Evolutionary conservation across 1,140 invertebrate species (phyloP).

Genomic region (Spodoptera frugiperda): DNA sequence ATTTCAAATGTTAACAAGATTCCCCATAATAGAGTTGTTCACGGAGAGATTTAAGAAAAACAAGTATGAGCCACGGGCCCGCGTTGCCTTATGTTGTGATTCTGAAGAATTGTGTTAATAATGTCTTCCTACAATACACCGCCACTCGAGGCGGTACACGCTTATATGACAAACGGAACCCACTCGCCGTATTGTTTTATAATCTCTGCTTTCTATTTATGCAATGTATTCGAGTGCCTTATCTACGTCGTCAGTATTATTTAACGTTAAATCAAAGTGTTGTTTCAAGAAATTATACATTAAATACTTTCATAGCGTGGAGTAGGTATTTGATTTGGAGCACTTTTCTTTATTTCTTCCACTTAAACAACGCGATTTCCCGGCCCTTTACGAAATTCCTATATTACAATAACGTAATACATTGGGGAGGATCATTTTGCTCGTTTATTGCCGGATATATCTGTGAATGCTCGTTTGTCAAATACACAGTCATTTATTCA

Average conservation of each 20-base stretch:
- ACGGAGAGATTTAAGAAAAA: conserved; percentile 85
- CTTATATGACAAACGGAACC: conserved; percentile 57
- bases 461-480: conserved; percentile 84
- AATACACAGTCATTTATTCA: conserved; percentile 85
- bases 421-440: conserved; percentile 83
- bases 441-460: conserved; percentile 81
- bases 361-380: conserved; percentile 68
- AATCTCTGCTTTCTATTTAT: conserved; percentile 52
- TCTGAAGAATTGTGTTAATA: conserved; percentile 68
- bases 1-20: conserved; percentile 86
- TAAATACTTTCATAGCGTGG: not conserved
- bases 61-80: conserved; percentile 67
- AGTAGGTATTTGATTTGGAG: too few species aligned
- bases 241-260: conserved; percentile 34
- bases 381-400: conserved; percentile 75
- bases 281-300: conserved; percentile 21
- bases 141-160: conserved; percentile 39
- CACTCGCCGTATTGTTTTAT: conserved; percentile 62
- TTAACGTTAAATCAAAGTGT: conserved; percentile 17
- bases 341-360: conserved; percentile 48
- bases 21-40: conserved; percentile 82
- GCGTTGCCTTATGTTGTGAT: conserved; percentile 59
- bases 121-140: conserved; percentile 54
- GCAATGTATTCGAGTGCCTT: conserved; percentile 50
- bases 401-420: conserved; percentile 85